Evolutionary conservation across 2,888 invertebrate genomes (phyloP), one percentile per base, ranked within the genome.

Genomic region (Drosophila antonietae): DNA sequence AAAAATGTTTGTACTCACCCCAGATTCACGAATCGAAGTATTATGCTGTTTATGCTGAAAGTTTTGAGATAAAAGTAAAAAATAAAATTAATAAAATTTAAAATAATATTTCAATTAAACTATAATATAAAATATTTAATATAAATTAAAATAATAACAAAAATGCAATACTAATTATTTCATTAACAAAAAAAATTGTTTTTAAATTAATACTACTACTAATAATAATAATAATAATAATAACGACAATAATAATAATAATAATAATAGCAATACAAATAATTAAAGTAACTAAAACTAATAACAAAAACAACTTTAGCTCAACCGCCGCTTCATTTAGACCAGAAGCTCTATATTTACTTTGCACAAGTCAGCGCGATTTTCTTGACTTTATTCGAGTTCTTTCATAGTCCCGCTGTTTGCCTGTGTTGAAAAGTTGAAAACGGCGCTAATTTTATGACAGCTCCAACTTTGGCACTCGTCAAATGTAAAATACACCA

Each of bases 361-460:
- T 73, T 67, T 68, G 68, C 68, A 69, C 51, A 61, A 55, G 59
- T 65, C 15, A 3, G 0, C 9, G 4, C 15, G 10, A 9, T 68
- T 68, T 76, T 63, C 44, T 68, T 58, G 51, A 49, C 64, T 58
- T 52, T 58, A 33, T 43, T 57, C 0, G 28, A 47, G 57, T 33
- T 15, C 23, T 12, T 20, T 15, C 23, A 4, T 18, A 31, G 49
- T 63, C 64, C 52, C 58, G 68, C 70, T 77, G 78, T 68, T 70
- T 39, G 57, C 47, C 51, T 61, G 68, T 31, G 65, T 44, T 14
- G 14, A 6, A 31, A 73, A 69, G 69, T 83, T 87, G 64, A 65
- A 73, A 86, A 78, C 62, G 83, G 63, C 76, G 82, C 89, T 87
- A 84, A 84, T 84, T 89, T 84, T 81, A 74, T 79, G 74, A 73